These are phyloP conservation scores for Bubo bubo DNA, from an alignment of 2,113 vertebrate genomes.

Conservation along the genomic window DNA sequence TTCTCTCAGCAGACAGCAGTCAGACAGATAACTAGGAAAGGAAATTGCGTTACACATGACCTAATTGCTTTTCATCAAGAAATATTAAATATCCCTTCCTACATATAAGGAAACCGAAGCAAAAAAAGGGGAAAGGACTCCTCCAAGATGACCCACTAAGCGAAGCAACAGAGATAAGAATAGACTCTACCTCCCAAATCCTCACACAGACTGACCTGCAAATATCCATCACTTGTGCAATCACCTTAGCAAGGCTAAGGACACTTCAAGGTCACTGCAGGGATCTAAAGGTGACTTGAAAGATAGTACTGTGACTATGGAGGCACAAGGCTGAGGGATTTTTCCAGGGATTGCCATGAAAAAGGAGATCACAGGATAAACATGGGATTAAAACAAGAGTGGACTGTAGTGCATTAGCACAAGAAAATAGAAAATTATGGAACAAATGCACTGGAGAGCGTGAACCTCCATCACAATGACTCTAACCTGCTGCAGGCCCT, in stretches of 20 bases:
- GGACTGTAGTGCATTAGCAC: background rate
- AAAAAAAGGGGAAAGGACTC: background rate
- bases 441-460: background rate
- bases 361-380: background rate
- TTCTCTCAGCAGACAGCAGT: background rate
- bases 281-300: background rate
- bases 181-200: constrained; percentile 2
- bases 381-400: background rate
- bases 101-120: background rate
- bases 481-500: background rate
- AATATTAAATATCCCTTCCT: background rate
- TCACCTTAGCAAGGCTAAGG: background rate
- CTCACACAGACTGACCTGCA: background rate
- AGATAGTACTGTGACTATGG: background rate
- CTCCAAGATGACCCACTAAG: constrained; percentile 38
- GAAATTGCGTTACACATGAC: background rate
- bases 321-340: background rate
- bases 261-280: background rate
- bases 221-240: background rate
- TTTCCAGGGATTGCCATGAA: background rate
- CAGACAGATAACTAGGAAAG: constrained; percentile 11
- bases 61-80: constrained; percentile 48
- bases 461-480: rapidly evolving
- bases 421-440: background rate
- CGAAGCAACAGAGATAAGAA: constrained; percentile 6